Conservation (phyloP, 2,113 vertebrate genomes). For the Triplophysa dalaica region DNA sequence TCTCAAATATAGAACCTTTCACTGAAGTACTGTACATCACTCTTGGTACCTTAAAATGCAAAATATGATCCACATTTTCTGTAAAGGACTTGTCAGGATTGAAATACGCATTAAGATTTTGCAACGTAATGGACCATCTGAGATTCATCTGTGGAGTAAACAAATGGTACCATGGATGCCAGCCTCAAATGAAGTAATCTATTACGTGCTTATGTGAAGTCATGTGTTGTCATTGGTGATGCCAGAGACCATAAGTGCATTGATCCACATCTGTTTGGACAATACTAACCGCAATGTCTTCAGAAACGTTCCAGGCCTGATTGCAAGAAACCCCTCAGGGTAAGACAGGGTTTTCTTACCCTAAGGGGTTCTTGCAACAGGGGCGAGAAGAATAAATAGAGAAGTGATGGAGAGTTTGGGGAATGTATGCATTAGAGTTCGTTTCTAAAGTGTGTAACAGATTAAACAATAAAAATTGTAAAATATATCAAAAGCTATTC, state of each 20-base stretch:
- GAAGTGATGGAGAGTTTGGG: neutral
- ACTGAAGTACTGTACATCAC: neutral
- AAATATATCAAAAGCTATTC: no score
- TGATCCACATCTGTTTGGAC: neutral
- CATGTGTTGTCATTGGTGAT: conserved; percentile 4
- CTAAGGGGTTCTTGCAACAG: no score
- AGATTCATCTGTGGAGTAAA: neutral
- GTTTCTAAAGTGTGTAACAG: no score
- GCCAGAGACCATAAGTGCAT: neutral
- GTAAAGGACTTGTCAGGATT: neutral
- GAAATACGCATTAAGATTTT: neutral
- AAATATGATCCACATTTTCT: neutral
- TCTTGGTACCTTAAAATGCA: neutral
- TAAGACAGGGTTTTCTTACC: no score
- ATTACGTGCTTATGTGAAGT: neutral
- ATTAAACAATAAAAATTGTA: no score
- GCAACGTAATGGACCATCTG: neutral
- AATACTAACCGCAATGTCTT: neutral
- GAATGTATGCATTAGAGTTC: no score
- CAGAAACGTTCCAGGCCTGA: neutral
- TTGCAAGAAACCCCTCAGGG: no score
- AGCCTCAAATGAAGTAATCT: conserved; percentile 3
- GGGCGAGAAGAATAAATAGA: neutral
- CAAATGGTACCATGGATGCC: conserved; percentile 3
- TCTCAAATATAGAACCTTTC: neutral